phyloP scores from a whole-genome alignment of 2,888 invertebrate genomes.

The Lysandra coridon region DNA sequence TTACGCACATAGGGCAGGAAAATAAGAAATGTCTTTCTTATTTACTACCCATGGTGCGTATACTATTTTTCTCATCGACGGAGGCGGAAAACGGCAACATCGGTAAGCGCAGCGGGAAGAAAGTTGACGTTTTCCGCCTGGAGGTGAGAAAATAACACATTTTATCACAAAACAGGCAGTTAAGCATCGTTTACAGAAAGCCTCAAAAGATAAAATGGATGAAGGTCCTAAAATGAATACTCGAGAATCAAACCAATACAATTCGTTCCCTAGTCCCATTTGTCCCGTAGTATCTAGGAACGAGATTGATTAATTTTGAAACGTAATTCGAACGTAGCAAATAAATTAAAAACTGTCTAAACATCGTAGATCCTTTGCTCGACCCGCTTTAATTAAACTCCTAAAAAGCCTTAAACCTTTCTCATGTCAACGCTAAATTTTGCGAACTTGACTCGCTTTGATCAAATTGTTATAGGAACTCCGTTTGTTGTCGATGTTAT shows the following conservation, averaged over 20 bases:
- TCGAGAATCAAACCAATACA: background rate
- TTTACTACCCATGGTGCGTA: too few relatives aligned
- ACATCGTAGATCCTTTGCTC: background rate
- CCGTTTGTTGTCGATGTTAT: background rate
- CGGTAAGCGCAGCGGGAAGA: too few relatives aligned
- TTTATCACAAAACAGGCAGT: too few relatives aligned
- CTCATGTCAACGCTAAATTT: conserved; percentile 12
- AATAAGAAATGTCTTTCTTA: too few relatives aligned
- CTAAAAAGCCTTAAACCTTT: conserved; percentile 1
- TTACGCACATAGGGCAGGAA: too few relatives aligned
- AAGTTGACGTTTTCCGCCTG: too few relatives aligned
- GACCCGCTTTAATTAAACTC: conserved; percentile 14
- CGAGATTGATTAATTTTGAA: background rate
- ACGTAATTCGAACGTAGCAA: background rate
- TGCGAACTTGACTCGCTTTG: background rate
- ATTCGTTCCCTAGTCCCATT: background rate
- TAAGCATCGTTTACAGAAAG: too few relatives aligned
- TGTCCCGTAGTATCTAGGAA: background rate
- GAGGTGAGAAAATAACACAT: too few relatives aligned
- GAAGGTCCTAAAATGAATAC: background rate
- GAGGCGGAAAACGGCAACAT: too few relatives aligned
- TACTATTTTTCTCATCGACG: too few relatives aligned
- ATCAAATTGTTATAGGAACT: background rate
- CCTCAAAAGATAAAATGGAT: too few relatives aligned
- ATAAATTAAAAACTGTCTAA: conserved; percentile 22